A percentile compares a stretch with the other conserved stretches of the same genome.
Conservation (phyloP, 2,113 vertebrate species). For the Rhinopomastus cyanomelas region DNA sequence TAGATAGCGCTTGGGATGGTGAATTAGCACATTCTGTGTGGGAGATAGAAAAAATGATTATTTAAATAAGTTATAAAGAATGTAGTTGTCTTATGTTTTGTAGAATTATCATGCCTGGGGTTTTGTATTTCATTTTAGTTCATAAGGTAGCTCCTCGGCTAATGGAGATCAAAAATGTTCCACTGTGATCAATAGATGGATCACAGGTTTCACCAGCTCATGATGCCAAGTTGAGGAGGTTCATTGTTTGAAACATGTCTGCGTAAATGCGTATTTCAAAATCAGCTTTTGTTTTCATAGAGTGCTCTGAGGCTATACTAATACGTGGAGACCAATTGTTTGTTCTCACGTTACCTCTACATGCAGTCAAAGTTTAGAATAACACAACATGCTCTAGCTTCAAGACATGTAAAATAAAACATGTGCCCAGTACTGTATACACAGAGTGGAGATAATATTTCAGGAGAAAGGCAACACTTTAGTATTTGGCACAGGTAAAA, state of each 20-base stretch:
- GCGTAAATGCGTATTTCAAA: neutral
- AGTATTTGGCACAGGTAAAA: neutral
- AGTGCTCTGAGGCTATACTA: neutral
- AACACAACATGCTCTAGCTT: neutral
- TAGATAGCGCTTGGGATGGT: neutral
- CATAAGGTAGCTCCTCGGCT: neutral
- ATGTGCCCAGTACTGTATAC: neutral
- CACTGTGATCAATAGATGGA: neutral
- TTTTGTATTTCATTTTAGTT: neutral
- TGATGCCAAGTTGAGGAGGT: neutral
- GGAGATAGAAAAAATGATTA: neutral
- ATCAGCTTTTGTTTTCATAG: neutral
- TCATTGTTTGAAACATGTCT: neutral
- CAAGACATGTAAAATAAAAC: conserved; percentile 3
- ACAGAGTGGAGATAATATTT: neutral
- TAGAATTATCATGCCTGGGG: neutral
- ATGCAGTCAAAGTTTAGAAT: neutral
- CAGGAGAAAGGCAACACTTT: neutral
- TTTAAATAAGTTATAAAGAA: neutral
- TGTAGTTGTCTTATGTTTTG: neutral
- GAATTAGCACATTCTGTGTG: neutral
- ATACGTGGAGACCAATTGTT: neutral
- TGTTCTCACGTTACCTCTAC: neutral
- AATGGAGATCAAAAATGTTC: neutral
- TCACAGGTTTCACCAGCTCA: neutral